Conservation (phyloP, 35 echinoderm and acorn worm genomes). For the Anneissia japonica region DNA sequence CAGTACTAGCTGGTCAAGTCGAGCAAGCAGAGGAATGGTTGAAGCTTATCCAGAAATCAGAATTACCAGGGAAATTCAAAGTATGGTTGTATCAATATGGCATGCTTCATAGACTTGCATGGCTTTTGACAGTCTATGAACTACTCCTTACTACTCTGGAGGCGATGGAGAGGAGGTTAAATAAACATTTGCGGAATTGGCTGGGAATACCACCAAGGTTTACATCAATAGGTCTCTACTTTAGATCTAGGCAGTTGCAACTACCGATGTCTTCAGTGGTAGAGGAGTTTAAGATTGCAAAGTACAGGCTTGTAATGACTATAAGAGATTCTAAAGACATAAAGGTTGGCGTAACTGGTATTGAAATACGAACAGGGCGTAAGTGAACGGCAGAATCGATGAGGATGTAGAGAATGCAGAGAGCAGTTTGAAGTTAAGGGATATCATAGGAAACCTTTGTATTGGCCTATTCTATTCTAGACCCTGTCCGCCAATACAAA, state of each 20-base stretch:
- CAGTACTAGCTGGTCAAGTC: no score
- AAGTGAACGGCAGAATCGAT: not conserved
- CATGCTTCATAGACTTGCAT: not conserved
- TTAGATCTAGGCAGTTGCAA: conserved; percentile 4
- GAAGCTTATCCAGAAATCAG: not conserved
- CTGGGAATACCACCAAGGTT: not conserved
- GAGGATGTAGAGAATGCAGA: no score
- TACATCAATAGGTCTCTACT: not conserved
- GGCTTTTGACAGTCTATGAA: conserved; percentile 25
- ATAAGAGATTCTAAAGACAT: not conserved
- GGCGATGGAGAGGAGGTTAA: not conserved
- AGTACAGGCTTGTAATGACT: not conserved
- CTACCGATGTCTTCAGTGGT: not conserved
- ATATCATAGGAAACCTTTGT: no score
- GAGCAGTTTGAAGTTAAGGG: no score
- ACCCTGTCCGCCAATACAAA: no score
- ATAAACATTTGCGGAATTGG: not conserved
- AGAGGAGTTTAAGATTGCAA: not conserved
- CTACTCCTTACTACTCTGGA: not conserved
- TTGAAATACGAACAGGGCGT: not conserved
- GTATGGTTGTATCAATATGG: not conserved
- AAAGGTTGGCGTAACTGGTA: not conserved
- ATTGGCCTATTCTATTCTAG: no score
- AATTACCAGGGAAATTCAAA: conserved; percentile 13
- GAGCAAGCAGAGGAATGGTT: not conserved